These are phyloP conservation scores for Drosophila sechellia DNA, from an alignment of 1,140 invertebrate genomes.

Conservation along the genomic window DNA sequence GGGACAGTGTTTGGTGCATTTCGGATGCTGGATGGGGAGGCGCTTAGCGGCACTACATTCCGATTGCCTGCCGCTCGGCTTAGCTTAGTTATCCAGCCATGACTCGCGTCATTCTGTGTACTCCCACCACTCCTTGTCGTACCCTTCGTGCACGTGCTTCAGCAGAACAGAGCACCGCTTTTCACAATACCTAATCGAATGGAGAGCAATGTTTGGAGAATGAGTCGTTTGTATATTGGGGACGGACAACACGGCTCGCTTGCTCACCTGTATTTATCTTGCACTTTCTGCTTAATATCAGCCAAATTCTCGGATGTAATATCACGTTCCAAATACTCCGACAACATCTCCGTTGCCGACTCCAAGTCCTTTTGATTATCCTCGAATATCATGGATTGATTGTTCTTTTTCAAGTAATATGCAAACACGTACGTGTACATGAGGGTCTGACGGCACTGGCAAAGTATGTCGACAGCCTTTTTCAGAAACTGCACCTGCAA, in stretches of 20 bases:
- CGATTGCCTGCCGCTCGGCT: conserved; percentile 27
- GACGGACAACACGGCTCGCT: too few relatives aligned
- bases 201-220: background rate
- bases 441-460: conserved; percentile 97
- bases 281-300: conserved; percentile 99
- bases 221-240: background rate
- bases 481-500: conserved; percentile 96
- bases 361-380: conserved; percentile 99
- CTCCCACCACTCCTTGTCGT: conserved; percentile 99
- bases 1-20: background rate
- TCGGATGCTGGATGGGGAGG: conserved; percentile 14
- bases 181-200: conserved; percentile 94
- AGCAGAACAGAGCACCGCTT: conserved; percentile 96
- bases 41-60: conserved; percentile 10
- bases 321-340: conserved; percentile 98
- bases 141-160: conserved; percentile 99
- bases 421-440: conserved; percentile 99
- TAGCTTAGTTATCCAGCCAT: conserved; percentile 78
- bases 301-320: conserved; percentile 98
- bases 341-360: conserved; percentile 97
- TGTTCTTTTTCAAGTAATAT: conserved; percentile 98
- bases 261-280: conserved; percentile 97
- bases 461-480: conserved; percentile 98
- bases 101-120: conserved; percentile 91
- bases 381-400: conserved; percentile 99